Evolutionary conservation across 1,140 invertebrate genomes (phyloP), one percentile per base, ranked within the genome.

Genomic region (Brachionus plicatilis): DNA sequence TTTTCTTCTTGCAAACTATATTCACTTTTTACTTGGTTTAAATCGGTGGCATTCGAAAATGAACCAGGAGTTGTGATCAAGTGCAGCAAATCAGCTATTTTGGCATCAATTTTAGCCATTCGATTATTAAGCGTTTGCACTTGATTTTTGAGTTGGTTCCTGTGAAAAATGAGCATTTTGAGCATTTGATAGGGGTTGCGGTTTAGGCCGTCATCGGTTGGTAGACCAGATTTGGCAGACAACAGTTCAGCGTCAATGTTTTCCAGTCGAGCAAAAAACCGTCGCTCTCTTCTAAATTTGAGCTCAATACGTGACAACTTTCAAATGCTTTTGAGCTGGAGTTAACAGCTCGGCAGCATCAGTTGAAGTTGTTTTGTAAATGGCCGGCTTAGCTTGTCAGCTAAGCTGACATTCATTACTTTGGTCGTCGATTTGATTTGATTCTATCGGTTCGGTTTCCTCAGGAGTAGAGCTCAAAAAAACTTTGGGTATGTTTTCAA

Each of bases 131-230:
- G 91, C 82, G 93, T 91, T 87, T 95, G 94, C 78, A 96, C 93
- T 88, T 96, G 94, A 41, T 95, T 90, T 86, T 95, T 94, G 7
- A 95, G 92, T 86, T 95, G 94, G 72, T 95, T 92, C 87, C 94
- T 94, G 87, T 95, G 94, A 88, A 95, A 94, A 88, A 95, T 92
- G 47, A 96, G 92, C 82, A 93, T 94, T 1, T 94, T 92, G 84
- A 95, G 92, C 83, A 95, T 92, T 89, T 95, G 94, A 82, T 37
- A 43, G 5, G 65, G 79, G 37, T 82, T 68, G 2, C 79, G 29
- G 24, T 82, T 45, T 20, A 75, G n/a, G 2, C 72, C 72, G 17
- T 76, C 72, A 33, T 76, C 72, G 2, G 3, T 1, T 50, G 43
- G 43, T 37, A 7, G 0, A 14, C 72, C 45, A 8, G 72, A 76